Evolutionary conservation across 2,888 invertebrate species (phyloP), one percentile per base, ranked within the genome.

Genomic region (Cylindroiulus punctatus): DNA sequence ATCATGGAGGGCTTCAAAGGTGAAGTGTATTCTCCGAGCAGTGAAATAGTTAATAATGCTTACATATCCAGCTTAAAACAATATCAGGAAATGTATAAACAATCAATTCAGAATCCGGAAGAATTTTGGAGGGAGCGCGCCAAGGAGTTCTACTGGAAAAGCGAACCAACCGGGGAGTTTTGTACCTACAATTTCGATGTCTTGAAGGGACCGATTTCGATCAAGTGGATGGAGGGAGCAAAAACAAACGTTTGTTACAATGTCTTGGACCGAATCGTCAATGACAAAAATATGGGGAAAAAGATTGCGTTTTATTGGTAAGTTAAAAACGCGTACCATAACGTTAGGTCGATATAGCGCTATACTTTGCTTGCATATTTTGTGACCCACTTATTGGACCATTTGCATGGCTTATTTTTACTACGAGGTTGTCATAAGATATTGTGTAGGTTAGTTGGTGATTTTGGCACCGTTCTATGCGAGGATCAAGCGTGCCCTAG

Each of bases 211-310:
- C 95, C 95, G 17, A 95, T 99, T 89, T 96, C 93, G 89, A 95
- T 97, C 83, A 97, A 96, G 91, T 99, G 98, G 96, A 94, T 99
- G 95, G 95, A 96, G 89, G 98, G 97, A 14, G 96, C 96, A 5
- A 94, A 95, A 57, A 99, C 98, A 76, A 99, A 99, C 91, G 94
- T 99, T 88, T 97, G 96, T 90, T 99, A 97, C 92, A 99, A 99
- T 92, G 93, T 97, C 85, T 92, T 99, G 89, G 99, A 99, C 92
- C 94, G 96, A 88, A 96, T 97, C 91, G 94, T 99, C 86, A 94
- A 95, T 89, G 87, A 87, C 19, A 95, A 94, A 89, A 98, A 98
- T 22, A 92, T 95, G 88, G 98, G 97, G 42, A 96, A 98, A 89
- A 96, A 95, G 91, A 93, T 98, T 88, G 98, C 98, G 30, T 98